These are phyloP conservation scores for Heliconius erato DNA, from an alignment of 2,888 invertebrate genomes.

Conservation along the genomic window DNA sequence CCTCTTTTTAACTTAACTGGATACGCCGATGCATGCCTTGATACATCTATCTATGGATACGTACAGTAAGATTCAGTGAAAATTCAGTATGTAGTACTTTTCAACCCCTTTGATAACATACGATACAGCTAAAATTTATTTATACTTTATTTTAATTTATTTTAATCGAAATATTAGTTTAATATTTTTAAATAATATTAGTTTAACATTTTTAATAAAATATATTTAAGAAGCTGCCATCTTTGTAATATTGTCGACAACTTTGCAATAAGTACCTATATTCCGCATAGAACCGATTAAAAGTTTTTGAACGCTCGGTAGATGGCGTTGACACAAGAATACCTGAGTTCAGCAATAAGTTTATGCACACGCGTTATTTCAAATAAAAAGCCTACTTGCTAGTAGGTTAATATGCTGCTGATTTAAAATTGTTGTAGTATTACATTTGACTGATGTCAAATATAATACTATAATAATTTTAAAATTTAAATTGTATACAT, in stretches of 20 bases:
- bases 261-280: not conserved
- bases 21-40: no score
- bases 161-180: not conserved
- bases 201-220: not conserved
- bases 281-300: not conserved
- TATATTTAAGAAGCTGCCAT: not conserved
- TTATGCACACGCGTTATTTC: not conserved
- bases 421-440: no score
- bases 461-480: no score
- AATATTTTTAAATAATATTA: not conserved
- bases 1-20: no score
- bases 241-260: not conserved
- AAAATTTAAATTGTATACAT: no score
- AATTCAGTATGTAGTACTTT: no score
- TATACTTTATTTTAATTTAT: no score
- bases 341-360: not conserved
- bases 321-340: constrained; percentile 13
- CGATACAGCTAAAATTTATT: no score
- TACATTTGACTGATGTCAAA: not conserved
- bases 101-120: no score
- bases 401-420: no score
- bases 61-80: no score
- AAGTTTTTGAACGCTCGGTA: not conserved
- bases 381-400: not conserved
- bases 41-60: no score